Conservation (phyloP, 2,797 vertebrate species). For the Streptopelia turtur region DNA sequence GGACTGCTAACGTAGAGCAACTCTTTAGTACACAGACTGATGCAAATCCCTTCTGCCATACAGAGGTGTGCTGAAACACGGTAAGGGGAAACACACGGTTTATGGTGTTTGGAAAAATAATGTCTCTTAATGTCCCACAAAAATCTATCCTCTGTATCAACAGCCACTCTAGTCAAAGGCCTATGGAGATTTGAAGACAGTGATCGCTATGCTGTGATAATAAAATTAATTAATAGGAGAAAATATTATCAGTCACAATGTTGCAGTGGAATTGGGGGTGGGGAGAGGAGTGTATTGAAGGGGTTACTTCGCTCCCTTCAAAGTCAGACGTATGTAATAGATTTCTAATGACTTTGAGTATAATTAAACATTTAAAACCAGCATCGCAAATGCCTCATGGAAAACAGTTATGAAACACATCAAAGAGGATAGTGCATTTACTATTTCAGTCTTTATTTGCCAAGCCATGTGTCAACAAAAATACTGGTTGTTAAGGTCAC, state of each 20-base stretch:
- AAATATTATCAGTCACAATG: background rate
- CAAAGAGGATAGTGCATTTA: background rate
- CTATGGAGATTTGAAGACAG: background rate
- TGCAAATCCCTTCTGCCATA: background rate
- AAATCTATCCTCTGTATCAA: background rate
- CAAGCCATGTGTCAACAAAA: constrained; percentile 22
- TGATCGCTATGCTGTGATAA: background rate
- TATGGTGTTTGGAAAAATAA: background rate
- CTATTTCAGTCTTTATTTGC: constrained; percentile 43
- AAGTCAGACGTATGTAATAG: background rate
- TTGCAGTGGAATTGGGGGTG: background rate
- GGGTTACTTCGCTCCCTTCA: background rate
- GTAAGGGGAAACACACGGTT: background rate
- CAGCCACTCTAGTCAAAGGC: background rate
- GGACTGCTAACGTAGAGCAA: background rate
- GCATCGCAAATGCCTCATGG: constrained; percentile 17
- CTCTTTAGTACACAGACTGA: background rate
- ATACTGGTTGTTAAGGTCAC: background rate
- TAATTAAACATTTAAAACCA: constrained; percentile 8
- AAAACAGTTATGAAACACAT: constrained; percentile 40
- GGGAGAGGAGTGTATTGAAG: background rate
- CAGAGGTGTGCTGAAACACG: background rate
- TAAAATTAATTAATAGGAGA: background rate
- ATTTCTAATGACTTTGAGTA: background rate
- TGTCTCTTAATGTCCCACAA: background rate